Evolutionary conservation across 2,113 vertebrate species (phyloP), one percentile per base, ranked within the genome.

Genomic region (Accipiter cooperii): DNA sequence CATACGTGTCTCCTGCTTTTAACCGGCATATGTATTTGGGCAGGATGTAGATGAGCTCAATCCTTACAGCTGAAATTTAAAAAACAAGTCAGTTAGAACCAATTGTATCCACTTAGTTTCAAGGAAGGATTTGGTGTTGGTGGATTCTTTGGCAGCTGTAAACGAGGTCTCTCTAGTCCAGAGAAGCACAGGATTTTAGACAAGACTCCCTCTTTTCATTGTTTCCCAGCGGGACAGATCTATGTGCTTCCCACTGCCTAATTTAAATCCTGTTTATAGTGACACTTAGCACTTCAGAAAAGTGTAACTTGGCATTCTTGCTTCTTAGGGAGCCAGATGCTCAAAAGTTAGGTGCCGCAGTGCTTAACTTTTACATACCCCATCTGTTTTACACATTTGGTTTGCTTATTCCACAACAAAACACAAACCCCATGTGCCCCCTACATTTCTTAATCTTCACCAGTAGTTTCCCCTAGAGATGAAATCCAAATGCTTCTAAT

Each of bases 1-100:
- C 5, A 8, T 6, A 8, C 0, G 0, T 36, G 4, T 20, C 10
- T 47, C 47, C 7, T 1, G 2, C 36, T 87, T 81, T 89, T 69
- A 28, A 36, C 21, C 10, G 40, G 63, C 31, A 8, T 17, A 49
- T 10, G 21, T 73, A 40, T 91, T 89, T 70, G 38, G n/a, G 24
- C 18, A 87, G 33, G 28, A 34, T 57, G 9, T 31, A 70, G 38
- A 66, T 5, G 2, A 81, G 7, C 5, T 86, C 15, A 76, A 16
- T n/a, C 26, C 8, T 84, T 76, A 83, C 5, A 84, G 12, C 4
- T 19, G 36, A 89, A 87, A 57, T 66, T 73, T 52, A 29, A 66
- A 91, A 60, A 28, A 1, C 1, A 40, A 36, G 2, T 40, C 5
- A 31, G 25, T 61, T 49, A 81, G 74, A 84, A 68, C 0, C 3